Evolutionary conservation across 2,113 vertebrate species (phyloP), one percentile per base, ranked within the genome.

Genomic region (Cryptomyrus ogoouensis): DNA sequence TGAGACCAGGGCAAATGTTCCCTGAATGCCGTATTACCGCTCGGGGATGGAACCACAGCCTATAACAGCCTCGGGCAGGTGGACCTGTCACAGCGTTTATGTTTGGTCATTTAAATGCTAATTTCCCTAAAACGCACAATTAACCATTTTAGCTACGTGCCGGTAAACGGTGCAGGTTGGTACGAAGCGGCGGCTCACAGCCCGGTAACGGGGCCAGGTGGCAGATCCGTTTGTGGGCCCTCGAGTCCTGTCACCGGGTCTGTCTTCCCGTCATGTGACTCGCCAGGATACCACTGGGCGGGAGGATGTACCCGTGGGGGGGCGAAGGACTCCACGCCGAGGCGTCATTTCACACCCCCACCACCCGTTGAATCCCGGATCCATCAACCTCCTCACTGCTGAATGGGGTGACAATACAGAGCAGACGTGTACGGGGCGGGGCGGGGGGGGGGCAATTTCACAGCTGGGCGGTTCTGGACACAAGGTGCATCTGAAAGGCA

Each of bases 61-160:
- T 89, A 17, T 31, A 58, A 91, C 74, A 91, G 66, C 89, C 88
- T 42, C 50, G 49, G 70, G 88, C 70, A 42, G 39, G 39, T 89
- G 66, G 87, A 89, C 50, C 62, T 89, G 90, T 62, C 77, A 62
- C 77, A 77, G 88, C 66, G 19, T 88, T 83, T 83, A 66, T 89
- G 85, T 88, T 89, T 88, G 49, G 47, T 90, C 53, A 90, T 90
- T 88, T 90, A 90, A 87, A 91, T 90, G 89, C 83, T 88, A 87
- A 90, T 90, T 87, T 90, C 56, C 53, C 46, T 66, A 88, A 88
- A 88, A 46, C 47, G 46, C 47, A 42, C n/a, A 88, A 88, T 80
- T 80, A 49, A 89, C 58, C 31, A 35, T 74, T 77, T 50, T 88
- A 53, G 44, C 31, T 13, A 35, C 47, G 44, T 39, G 46, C 83